These are phyloP conservation scores for Pardalotus punctatus DNA, from an alignment of 2,113 vertebrate genomes.

Conservation along the genomic window DNA sequence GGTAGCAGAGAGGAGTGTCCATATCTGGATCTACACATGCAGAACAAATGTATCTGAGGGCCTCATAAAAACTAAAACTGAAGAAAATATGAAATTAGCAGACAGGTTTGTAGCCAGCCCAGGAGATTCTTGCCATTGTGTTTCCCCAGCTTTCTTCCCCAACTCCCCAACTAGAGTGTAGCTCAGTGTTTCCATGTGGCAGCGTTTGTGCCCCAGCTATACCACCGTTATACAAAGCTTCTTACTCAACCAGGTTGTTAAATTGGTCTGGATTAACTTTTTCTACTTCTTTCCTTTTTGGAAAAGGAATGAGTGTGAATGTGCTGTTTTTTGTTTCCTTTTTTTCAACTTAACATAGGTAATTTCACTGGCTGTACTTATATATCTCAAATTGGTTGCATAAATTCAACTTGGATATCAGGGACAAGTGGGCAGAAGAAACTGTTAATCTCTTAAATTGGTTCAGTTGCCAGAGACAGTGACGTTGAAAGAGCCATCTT, in stretches of 20 bases:
- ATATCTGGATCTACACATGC: background rate
- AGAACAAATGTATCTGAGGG: background rate
- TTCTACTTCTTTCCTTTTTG: background rate
- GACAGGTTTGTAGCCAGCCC: background rate
- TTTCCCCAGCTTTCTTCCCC: background rate
- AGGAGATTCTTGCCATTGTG: background rate
- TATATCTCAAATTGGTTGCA: background rate
- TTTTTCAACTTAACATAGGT: background rate
- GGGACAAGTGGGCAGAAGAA: background rate
- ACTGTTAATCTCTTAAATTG: background rate
- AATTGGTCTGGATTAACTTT: background rate
- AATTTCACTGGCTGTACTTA: background rate
- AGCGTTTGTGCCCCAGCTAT: background rate
- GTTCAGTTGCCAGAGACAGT: background rate
- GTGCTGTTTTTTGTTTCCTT: fast-evolving
- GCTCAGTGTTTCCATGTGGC: fast-evolving
- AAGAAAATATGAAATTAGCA: background rate
- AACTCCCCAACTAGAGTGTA: fast-evolving
- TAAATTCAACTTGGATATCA: background rate
- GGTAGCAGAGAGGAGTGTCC: background rate
- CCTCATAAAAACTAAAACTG: background rate
- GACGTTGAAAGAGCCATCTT: background rate
- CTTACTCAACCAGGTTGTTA: background rate
- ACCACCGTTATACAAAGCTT: background rate
- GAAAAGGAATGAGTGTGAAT: background rate